Percentiles rank a stretch among this genome's conserved stretches.
Conservation (phyloP, 2,797 vertebrate genomes). For the Macrochelys suwanniensis region DNA sequence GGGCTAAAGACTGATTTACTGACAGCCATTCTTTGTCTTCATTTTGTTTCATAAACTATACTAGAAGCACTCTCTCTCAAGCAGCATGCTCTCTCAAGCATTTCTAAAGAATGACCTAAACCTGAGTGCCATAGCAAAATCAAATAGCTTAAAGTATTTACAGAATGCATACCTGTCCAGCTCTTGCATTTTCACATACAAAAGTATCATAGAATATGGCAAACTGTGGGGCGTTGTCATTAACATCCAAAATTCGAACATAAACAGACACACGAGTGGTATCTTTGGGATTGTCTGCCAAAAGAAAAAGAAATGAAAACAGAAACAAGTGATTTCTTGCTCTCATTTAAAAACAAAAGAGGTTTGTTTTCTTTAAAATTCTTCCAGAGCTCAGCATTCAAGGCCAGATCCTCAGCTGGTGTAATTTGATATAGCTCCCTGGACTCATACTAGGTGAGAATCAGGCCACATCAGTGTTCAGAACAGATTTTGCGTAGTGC, state of each 20-base stretch:
- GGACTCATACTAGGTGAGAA: neutral
- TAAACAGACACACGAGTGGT: conserved; percentile 93
- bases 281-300: conserved; percentile 93
- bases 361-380: neutral
- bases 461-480: neutral
- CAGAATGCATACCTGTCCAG: conserved; percentile 89
- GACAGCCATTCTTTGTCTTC: neutral
- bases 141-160: neutral
- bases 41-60: conserved; percentile 17
- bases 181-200: conserved; percentile 97
- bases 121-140: neutral
- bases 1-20: neutral
- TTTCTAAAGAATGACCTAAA: neutral
- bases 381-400: neutral
- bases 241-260: conserved; percentile 96
- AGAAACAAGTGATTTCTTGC: neutral
- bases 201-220: conserved; percentile 97
- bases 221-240: conserved; percentile 98
- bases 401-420: neutral
- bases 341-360: neutral
- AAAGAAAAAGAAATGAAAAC: conserved; percentile 11
- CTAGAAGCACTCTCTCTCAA: neutral
- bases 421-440: neutral
- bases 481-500: neutral
- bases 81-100: neutral